Evolutionary conservation across 2,797 vertebrate species (phyloP).

Genomic region (Nannoperca australis): DNA sequence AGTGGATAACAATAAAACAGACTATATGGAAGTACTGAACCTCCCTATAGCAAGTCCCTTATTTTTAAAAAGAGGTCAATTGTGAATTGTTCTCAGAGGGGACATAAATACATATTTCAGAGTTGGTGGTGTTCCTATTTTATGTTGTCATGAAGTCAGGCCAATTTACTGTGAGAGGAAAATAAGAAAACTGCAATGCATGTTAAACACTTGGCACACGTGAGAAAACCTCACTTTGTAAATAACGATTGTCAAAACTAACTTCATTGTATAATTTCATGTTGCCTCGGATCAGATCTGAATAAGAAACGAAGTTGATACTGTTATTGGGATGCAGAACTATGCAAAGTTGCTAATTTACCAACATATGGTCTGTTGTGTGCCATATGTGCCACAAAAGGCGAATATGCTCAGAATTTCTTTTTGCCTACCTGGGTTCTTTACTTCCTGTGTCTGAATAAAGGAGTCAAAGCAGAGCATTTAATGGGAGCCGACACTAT

Average conservation of each 20-base stretch:
- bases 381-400: slow-evolving; percentile 26
- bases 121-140: slow-evolving; percentile 16
- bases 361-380: slow-evolving; percentile 12
- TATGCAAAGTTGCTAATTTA: not conserved
- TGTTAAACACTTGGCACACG: slow-evolving; percentile 13
- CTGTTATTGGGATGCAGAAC: not conserved
- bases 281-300: not conserved
- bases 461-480: slow-evolving; percentile 74
- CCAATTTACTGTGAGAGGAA: slow-evolving; percentile 21
- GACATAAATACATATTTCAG: slow-evolving; percentile 38
- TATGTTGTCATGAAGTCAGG: slow-evolving; percentile 26
- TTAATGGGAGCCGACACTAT: slow-evolving; percentile 86
- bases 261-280: slow-evolving; percentile 12
- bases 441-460: slow-evolving; percentile 64
- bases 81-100: slow-evolving; percentile 1
- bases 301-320: slow-evolving; percentile 8
- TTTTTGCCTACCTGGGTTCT: slow-evolving; percentile 55
- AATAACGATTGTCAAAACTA: not conserved
- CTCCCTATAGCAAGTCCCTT: slow-evolving; percentile 1
- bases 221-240: not conserved
- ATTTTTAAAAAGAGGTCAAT: slow-evolving; percentile 35
- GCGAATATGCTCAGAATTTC: slow-evolving; percentile 8
- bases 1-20: slow-evolving; percentile 45
- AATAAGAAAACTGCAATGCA: not conserved
- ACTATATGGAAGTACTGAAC: slow-evolving; percentile 27